Evolutionary conservation across 1,140 invertebrate genomes (phyloP).

Genomic region (Ceratitis capitata): DNA sequence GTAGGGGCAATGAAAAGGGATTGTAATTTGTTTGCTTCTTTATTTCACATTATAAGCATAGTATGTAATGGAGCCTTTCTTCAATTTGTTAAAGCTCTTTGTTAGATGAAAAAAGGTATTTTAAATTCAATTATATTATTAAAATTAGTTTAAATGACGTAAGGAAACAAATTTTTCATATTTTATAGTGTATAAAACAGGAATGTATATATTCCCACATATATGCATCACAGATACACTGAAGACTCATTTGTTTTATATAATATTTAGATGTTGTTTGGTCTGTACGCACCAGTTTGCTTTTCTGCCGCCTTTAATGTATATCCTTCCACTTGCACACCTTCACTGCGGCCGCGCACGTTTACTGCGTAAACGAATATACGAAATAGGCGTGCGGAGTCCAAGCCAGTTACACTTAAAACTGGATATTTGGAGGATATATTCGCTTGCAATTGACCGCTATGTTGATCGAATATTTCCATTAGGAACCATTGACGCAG

Average conservation of each 20-base stretch:
- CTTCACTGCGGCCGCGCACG: constrained; percentile 71
- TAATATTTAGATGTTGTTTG: too few species aligned
- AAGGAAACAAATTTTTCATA: not conserved
- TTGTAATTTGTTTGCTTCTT: not conserved
- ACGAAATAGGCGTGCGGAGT: constrained; percentile 74
- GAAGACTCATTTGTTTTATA: too few species aligned
- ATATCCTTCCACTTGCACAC: constrained; percentile 70
- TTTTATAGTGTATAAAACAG: too few species aligned
- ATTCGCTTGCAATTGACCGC: constrained; percentile 73
- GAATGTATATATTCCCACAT: too few species aligned
- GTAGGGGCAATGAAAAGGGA: not conserved
- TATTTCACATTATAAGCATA: not conserved
- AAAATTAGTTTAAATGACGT: not conserved
- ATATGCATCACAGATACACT: too few species aligned
- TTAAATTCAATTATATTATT: constrained; percentile 4
- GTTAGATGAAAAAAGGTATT: not conserved
- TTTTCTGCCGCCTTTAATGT: constrained; percentile 82
- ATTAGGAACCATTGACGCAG: constrained; percentile 76
- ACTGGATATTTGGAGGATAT: constrained; percentile 74
- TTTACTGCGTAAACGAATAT: constrained; percentile 75
- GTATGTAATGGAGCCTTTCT: not conserved
- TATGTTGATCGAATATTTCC: constrained; percentile 78
- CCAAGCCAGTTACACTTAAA: constrained; percentile 75
- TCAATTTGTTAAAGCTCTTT: not conserved
- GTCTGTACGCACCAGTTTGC: constrained; percentile 76